Evolutionary conservation across 2,888 invertebrate species (phyloP).

Genomic region (Cephus sareptanus): DNA sequence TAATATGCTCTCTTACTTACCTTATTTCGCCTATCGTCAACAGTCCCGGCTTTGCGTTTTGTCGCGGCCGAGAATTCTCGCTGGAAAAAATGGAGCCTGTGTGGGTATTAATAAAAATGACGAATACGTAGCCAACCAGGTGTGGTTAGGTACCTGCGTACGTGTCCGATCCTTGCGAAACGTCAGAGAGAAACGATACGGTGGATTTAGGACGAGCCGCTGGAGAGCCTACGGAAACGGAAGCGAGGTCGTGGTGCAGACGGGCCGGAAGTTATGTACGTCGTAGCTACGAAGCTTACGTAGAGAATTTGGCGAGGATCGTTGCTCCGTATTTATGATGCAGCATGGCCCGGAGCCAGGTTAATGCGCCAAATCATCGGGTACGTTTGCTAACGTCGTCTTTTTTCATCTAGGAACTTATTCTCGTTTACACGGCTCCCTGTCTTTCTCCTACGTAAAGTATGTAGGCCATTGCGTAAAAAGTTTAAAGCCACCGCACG

Average conservation of each 20-base stretch:
- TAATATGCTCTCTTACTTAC: background rate
- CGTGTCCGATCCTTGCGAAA: background rate
- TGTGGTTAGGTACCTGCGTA: background rate
- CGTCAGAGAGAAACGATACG: background rate
- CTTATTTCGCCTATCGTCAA: background rate
- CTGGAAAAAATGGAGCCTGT: background rate
- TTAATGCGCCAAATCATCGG: conserved; percentile 45
- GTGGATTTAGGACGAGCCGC: background rate
- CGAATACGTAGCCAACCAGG: background rate
- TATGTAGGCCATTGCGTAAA: background rate
- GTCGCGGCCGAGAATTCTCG: background rate
- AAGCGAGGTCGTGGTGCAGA: background rate
- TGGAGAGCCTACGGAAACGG: background rate
- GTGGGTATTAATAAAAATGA: background rate
- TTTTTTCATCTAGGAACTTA: background rate
- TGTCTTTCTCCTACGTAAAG: background rate
- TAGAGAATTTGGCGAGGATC: background rate
- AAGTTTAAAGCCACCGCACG: background rate
- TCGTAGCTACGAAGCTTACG: background rate
- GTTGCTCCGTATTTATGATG: conserved; percentile 44
- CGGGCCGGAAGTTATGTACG: background rate
- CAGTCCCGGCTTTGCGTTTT: background rate
- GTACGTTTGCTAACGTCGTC: background rate
- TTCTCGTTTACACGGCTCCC: background rate
- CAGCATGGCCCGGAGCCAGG: conserved; percentile 52